Percentiles rank a stretch among this genome's conserved stretches.
phyloP scores from a whole-genome alignment of 2,888 invertebrate genomes.

The Eretmocerus hayati region DNA sequence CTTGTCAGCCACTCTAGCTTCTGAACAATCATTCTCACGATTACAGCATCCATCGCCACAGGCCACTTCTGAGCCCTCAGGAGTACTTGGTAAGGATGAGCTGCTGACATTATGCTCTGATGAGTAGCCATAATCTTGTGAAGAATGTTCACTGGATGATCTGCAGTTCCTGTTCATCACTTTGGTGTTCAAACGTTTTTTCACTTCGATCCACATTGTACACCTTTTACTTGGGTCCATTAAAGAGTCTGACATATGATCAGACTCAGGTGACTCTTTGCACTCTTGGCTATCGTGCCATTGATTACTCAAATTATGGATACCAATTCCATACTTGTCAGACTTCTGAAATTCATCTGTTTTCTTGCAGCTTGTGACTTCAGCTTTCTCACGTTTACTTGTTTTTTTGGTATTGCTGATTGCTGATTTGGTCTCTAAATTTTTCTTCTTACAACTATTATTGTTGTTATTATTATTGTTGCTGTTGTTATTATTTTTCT shows the following conservation, averaged over 20 bases:
- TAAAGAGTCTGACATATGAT: conserved; percentile 38
- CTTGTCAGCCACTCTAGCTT: conserved; percentile 34
- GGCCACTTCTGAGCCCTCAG: conserved; percentile 84
- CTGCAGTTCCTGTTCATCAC: conserved; percentile 52
- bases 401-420: conserved; percentile 29
- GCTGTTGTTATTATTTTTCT: too few relatives aligned
- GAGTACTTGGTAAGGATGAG: conserved; percentile 75
- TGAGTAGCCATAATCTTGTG: conserved; percentile 82
- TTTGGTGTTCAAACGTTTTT: conserved; percentile 47
- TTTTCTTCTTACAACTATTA: conserved; percentile 20
- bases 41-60: conserved; percentile 86
- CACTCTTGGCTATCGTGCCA: conserved; percentile 25
- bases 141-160: conserved; percentile 59
- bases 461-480: too few relatives aligned
- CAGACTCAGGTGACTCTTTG: conserved; percentile 27
- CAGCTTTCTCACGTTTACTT: conserved; percentile 24
- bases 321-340: conserved; percentile 24
- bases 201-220: conserved; percentile 40
- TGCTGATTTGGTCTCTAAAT: conserved; percentile 21
- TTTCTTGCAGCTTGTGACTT: conserved; percentile 9
- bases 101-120: conserved; percentile 76
- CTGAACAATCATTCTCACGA: conserved; percentile 53
- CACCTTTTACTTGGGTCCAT: conserved; percentile 37
- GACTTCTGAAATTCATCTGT: conserved; percentile 24
- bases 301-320: conserved; percentile 9